phyloP scores from a whole-genome alignment of 2,888 invertebrate species.

The Chalcis sispes region DNA sequence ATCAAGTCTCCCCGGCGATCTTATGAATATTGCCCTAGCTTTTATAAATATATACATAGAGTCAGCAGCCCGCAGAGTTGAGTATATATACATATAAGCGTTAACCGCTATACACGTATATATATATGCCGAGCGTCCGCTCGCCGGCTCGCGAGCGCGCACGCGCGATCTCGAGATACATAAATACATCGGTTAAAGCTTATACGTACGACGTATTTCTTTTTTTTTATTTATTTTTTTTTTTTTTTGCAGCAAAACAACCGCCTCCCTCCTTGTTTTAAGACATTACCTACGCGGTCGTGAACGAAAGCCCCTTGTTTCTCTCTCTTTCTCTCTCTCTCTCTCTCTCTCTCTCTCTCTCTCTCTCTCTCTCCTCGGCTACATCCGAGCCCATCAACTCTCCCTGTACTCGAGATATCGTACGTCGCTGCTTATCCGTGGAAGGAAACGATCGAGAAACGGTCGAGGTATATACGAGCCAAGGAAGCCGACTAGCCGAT shows the following conservation, averaged over 20 bases:
- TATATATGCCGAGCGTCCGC: no score
- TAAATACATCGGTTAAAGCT: slow-evolving; percentile 68
- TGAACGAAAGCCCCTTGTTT: no score
- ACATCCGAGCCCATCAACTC: no score
- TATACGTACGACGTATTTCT: no score
- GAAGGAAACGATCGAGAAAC: slow-evolving; percentile 25
- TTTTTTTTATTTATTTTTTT: no score
- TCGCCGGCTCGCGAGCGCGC: slow-evolving; percentile 7
- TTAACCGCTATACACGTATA: no score
- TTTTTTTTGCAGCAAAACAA: no score
- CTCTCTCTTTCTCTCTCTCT: slow-evolving; percentile 47
- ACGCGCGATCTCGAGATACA: slow-evolving; percentile 66
- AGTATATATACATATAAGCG: no score
- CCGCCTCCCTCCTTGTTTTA: no score
- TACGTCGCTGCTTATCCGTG: neutral
- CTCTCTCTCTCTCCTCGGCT: slow-evolving; percentile 40
- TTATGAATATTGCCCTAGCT: slow-evolving; percentile 37
- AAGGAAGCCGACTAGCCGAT: slow-evolving; percentile 58
- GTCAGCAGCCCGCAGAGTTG: slow-evolving; percentile 29
- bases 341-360: slow-evolving; percentile 45
- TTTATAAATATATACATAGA: slow-evolving; percentile 31
- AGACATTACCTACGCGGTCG: no score
- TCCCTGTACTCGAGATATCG: neutral
- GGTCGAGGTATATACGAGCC: slow-evolving; percentile 51
- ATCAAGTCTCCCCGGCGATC: neutral